These are phyloP conservation scores for Trichoplusia ni DNA, from an alignment of 1,140 invertebrate species.

Conservation along the genomic window DNA sequence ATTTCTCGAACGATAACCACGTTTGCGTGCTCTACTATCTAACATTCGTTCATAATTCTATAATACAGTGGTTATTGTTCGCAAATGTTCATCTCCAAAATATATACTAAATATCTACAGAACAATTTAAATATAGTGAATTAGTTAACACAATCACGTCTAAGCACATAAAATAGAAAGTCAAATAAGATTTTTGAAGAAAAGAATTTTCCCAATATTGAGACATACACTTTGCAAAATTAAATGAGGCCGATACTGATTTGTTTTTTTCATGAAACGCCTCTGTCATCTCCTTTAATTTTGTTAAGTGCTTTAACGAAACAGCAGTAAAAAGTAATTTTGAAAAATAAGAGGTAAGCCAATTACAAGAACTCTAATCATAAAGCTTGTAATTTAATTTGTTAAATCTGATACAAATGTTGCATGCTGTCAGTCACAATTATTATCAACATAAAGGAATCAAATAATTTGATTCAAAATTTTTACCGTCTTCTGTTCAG, in stretches of 20 bases:
- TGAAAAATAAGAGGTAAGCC: slow-evolving; percentile 70
- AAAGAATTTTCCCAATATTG: slow-evolving; percentile 37
- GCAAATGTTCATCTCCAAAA: slow-evolving; percentile 45
- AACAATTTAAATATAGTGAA: slow-evolving; percentile 62
- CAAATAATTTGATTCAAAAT: slow-evolving; percentile 66
- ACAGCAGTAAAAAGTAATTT: slow-evolving; percentile 51
- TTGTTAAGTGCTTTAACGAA: slow-evolving; percentile 41
- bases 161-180: slow-evolving; percentile 58
- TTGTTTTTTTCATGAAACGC: not conserved
- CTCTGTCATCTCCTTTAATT: slow-evolving; percentile 22
- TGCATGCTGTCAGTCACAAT: slow-evolving; percentile 79
- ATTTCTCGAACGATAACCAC: slow-evolving; percentile 54
- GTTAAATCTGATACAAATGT: slow-evolving; percentile 61
- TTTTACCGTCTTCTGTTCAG: slow-evolving; percentile 80
- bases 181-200: slow-evolving; percentile 45
- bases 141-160: slow-evolving; percentile 76
- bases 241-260: slow-evolving; percentile 8
- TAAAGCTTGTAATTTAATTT: slow-evolving; percentile 60
- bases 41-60: not conserved
- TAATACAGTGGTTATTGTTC: slow-evolving; percentile 46
- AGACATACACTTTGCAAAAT: slow-evolving; percentile 46
- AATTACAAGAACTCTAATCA: slow-evolving; percentile 69
- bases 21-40: not conserved
- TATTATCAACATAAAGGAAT: slow-evolving; percentile 64
- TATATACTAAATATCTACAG: slow-evolving; percentile 72